Evolutionary conservation across 35 echinoderm and acorn worm genomes (phyloP), one percentile per base, ranked within the genome.

Genomic region (Lytechinus pictus): DNA sequence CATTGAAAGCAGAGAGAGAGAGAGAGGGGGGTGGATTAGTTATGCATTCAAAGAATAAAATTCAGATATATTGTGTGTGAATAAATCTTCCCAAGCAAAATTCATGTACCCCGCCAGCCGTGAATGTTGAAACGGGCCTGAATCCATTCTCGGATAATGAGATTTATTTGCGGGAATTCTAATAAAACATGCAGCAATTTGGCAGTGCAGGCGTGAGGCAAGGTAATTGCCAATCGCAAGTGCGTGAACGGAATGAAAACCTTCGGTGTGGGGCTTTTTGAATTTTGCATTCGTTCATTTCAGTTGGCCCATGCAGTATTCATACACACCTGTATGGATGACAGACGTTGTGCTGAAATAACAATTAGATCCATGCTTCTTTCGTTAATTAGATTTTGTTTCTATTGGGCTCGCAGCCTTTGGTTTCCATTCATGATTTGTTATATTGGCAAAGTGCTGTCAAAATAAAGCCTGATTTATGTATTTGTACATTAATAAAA

Each of bases 181-280:
- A 79, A 79, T 79, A 79, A 79, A 79, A 79, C 66, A 79, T 79
- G 66, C 66, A 79, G 66, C 66, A 79, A 79, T 79, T 44, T 79
- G 66, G 66, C 66, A 79, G 66, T 79, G 66, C 16, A 79, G 66
- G 66, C 66, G 66, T 16, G 66, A 79, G 66, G 66, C 12, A 79
- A 79, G 66, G 66, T 79, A 79, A 79, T 79, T 79, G 66, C 66
- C 66, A 7, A 79, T 79, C 66, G 66, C 66, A 79, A 24, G 16
- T 6, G 16, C 66, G 66, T 79, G 66, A 24, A 79, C 66, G n/a
- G 66, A 79, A 79, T 79, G 33, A 79, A 79, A 79, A 19, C 66
- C 5, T 79, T 79, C 8, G 19, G 66, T 16, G 66, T 79, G 66
- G n/a, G 66, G 66, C 66, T 79, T 79, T 44, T 79, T 79, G 66